These are phyloP conservation scores for Malurus melanocephalus DNA, from an alignment of 2,113 vertebrate species.

Conservation along the genomic window DNA sequence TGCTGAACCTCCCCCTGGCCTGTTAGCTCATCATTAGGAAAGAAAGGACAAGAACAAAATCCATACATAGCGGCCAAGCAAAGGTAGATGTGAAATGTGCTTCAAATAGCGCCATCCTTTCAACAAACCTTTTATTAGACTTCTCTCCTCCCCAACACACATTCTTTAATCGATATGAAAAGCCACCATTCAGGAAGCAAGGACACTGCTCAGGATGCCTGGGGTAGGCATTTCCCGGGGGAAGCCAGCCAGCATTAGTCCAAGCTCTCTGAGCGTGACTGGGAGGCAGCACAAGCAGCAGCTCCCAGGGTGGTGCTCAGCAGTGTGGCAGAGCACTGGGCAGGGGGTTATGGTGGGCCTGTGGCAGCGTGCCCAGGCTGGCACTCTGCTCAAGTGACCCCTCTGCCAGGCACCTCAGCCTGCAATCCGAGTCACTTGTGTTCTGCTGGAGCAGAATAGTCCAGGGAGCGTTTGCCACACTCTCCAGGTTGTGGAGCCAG, in stretches of 20 bases:
- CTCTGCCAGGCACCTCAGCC: not conserved
- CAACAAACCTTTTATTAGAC: slow-evolving; percentile 26
- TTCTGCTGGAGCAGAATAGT: not conserved
- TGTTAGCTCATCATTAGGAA: not conserved
- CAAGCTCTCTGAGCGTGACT: not conserved
- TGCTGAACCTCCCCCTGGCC: not conserved
- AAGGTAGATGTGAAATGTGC: slow-evolving; percentile 23
- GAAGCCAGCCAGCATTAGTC: not conserved
- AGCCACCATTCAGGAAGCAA: not conserved
- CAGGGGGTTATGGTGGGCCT: not conserved
- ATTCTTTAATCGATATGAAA: slow-evolving; percentile 15
- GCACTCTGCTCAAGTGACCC: not conserved
- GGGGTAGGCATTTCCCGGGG: not conserved
- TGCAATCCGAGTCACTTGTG: fast-evolving
- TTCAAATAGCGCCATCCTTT: slow-evolving; percentile 40
- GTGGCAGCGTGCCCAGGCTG: not conserved
- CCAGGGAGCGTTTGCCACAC: not conserved
- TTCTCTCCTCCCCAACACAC: not conserved
- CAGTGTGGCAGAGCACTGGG: not conserved
- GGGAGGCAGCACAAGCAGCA: not conserved
- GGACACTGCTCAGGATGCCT: not conserved
- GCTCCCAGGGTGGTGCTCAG: not conserved
- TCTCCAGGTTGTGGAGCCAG: not conserved
- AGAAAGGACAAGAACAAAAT: slow-evolving; percentile 9
- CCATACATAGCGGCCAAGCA: not conserved